These are phyloP conservation scores for Trialeurodes vaporariorum DNA, from an alignment of 1,140 invertebrate genomes.

Conservation along the genomic window DNA sequence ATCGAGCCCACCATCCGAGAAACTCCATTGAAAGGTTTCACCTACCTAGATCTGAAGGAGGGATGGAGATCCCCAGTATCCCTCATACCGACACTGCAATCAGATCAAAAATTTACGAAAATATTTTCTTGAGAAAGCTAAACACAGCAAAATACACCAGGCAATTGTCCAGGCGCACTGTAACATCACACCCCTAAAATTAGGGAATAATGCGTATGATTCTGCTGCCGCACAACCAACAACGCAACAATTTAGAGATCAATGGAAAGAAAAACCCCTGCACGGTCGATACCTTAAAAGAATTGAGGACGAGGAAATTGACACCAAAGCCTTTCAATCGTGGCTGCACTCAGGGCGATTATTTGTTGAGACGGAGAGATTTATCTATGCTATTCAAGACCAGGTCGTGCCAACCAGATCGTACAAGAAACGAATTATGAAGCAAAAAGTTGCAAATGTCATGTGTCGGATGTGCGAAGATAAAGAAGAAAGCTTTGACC, in stretches of 20 bases:
- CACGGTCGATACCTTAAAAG: constrained; percentile 3
- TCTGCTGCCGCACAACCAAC: too few relatives aligned
- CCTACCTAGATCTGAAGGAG: neutral
- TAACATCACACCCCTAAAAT: constrained; percentile 7
- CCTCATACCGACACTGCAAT: neutral
- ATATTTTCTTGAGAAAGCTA: constrained; percentile 1
- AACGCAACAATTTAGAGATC: neutral
- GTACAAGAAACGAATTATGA: constrained; percentile 24
- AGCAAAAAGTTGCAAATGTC: constrained; percentile 13
- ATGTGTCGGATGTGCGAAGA: constrained; percentile 2
- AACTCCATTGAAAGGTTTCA: neutral
- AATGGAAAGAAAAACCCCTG: constrained; percentile 3
- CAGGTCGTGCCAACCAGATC: constrained; percentile 25
- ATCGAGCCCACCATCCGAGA: constrained; percentile 4
- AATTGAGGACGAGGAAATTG: constrained; percentile 14
- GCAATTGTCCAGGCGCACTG: neutral
- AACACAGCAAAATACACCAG: neutral
- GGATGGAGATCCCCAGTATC: neutral
- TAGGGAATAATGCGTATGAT: neutral
- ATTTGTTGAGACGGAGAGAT: constrained; percentile 24
- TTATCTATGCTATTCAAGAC: constrained; percentile 28
- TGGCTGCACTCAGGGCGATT: constrained; percentile 24
- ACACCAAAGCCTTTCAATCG: constrained; percentile 19
- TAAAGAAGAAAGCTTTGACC: constrained; percentile 2
- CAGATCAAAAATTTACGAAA: neutral